Base-by-base conservation (phyloP, 2,888 invertebrate species). In the Punctoribates punctum region DNA sequence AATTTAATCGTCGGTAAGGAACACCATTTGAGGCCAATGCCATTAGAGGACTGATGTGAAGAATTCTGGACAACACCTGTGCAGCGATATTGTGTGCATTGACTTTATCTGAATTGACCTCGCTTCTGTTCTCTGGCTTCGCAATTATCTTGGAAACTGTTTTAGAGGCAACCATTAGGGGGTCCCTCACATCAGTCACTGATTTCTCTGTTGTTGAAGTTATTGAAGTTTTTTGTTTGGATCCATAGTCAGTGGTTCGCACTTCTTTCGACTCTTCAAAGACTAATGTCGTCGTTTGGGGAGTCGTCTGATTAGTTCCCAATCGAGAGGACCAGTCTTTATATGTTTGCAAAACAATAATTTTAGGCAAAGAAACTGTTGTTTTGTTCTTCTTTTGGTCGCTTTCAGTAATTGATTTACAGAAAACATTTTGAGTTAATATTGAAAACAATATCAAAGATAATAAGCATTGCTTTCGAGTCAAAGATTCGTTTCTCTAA, bases 261-360 rank as follows among this genome's bases (percentile, higher is more conserved):
- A 70, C 70, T n/a, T 70, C 70, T 70, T 70, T 42, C 9, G 70
- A 70, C 23, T 70, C 70, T 42, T 70, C n/a, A 9, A 70, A 70
- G 34, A 70, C 42, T 9, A 70, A 20, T 15, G 34, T n/a, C 2
- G 42, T 42, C 0, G 70, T 20, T 17, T 70, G 38, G 1, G 70
- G 70, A 20, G 70, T 70, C 13, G 70, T 42, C 9, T 70, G 20
- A 70, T 70, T 70, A 3, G 70, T 11, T 1, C 42, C 70, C 20
- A 70, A 42, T 42, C 42, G n/a, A 17, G 70, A 70, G 6, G 70
- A 70, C 70, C 70, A 70, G 42, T 70, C 70, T 29, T 42, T 70
- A 42, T 42, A 42, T 42, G 70, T 70, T n/a, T 70, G 70, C 5
- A 70, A 42, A 17, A 34, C 34, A 17, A 70, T 23, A 0, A 70